phyloP scores from a whole-genome alignment of 2,797 vertebrate genomes.

The Anas flavirostris region DNA sequence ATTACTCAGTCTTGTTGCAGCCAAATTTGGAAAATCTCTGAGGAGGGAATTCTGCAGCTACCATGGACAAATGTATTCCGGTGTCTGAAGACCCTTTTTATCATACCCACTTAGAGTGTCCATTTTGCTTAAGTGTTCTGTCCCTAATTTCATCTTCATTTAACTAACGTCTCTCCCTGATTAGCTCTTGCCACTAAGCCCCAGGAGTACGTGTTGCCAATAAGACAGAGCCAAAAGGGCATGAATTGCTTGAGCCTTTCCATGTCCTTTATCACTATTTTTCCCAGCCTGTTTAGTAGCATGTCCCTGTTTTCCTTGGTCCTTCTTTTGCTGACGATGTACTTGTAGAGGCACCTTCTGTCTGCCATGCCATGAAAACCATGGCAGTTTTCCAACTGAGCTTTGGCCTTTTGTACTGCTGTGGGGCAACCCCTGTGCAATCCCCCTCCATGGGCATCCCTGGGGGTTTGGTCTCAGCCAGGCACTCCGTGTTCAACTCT shows the following conservation, averaged over 20 bases:
- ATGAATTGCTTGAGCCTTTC: not conserved
- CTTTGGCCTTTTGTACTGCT: not conserved
- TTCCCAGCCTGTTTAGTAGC: not conserved
- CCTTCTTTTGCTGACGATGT: not conserved
- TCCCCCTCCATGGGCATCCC: rapidly evolving
- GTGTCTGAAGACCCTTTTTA: not conserved
- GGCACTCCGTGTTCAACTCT: not conserved
- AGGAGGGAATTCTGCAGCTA: not conserved
- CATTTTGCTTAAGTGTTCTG: not conserved
- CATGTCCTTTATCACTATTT: not conserved
- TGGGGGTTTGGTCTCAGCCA: not conserved
- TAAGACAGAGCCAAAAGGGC: not conserved
- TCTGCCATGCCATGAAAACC: not conserved
- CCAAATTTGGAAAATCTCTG: not conserved
- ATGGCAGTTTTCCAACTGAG: not conserved
- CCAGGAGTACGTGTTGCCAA: rapidly evolving
- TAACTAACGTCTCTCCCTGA: not conserved
- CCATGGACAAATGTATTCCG: not conserved
- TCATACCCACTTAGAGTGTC: not conserved
- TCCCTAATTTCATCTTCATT: not conserved
- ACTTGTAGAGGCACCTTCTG: not conserved
- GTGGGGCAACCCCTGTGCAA: rapidly evolving
- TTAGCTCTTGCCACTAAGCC: not conserved
- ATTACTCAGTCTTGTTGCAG: not conserved
- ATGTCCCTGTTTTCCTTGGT: not conserved